These are phyloP conservation scores for Mungos mungo DNA, from an alignment of 2,113 vertebrate genomes.

Conservation along the genomic window DNA sequence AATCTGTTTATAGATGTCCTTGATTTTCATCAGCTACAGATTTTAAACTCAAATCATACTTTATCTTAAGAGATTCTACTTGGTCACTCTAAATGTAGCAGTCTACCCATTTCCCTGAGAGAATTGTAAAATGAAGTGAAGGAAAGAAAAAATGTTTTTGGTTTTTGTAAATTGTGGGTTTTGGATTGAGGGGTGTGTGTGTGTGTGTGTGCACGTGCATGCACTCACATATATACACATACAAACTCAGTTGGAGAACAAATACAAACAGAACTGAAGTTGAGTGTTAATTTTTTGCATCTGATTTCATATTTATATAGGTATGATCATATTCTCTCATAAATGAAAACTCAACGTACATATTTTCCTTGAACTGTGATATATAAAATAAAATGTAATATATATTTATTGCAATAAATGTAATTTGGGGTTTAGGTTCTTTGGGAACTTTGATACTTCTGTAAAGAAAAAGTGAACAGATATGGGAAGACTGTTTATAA, in stretches of 20 bases:
- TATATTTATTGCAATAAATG: background rate
- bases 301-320: constrained; percentile 15
- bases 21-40: background rate
- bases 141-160: background rate
- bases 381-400: background rate
- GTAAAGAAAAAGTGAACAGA: background rate
- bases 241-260: background rate
- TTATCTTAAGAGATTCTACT: background rate
- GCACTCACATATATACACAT: background rate
- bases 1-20: background rate
- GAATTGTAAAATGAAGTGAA: constrained; percentile 9
- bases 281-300: background rate
- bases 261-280: background rate
- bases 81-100: background rate
- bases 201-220: background rate
- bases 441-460: background rate
- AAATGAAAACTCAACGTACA: background rate
- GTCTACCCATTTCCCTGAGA: background rate
- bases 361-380: constrained; percentile 5
- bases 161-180: background rate
- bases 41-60: constrained; percentile 18
- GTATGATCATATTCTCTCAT: background rate
- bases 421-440: background rate
- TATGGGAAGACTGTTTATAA: background rate
- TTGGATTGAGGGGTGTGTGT: background rate